Percentiles rank a stretch among this genome's conserved stretches.
Evolutionary conservation across 2,797 vertebrate species (phyloP).

Genomic region (Mormyrops boulengeri): DNA sequence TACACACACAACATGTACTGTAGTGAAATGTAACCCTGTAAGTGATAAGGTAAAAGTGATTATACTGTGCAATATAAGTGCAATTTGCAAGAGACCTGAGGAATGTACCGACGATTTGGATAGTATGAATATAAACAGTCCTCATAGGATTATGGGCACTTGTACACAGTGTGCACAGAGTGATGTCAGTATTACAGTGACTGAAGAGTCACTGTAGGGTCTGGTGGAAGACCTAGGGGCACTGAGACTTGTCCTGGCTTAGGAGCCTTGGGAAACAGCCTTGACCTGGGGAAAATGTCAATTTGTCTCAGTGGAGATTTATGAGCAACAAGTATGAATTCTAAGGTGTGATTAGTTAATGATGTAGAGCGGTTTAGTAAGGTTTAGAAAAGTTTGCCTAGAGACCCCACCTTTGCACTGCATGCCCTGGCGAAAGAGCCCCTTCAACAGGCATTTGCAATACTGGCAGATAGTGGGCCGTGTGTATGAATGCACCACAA

Average conservation of each 20-base stretch:
- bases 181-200: background rate
- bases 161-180: background rate
- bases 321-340: background rate
- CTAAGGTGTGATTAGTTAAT: background rate
- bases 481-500: constrained; percentile 91
- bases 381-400: background rate
- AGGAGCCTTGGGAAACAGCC: background rate
- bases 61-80: too few species aligned
- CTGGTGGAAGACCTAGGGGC: background rate
- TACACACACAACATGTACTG: background rate
- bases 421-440: constrained; percentile 95
- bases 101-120: background rate
- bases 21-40: background rate
- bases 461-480: constrained; percentile 95
- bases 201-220: background rate
- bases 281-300: background rate
- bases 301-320: background rate
- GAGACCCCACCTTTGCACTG: constrained; percentile 83
- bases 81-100: too few species aligned
- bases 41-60: too few species aligned
- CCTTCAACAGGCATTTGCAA: constrained; percentile 91
- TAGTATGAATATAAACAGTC: background rate
- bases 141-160: background rate
- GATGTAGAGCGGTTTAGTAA: background rate
- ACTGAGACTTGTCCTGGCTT: background rate